These are phyloP conservation scores for Petrocephalus schoutedeni DNA, from an alignment of 2,797 vertebrate genomes.

Conservation along the genomic window DNA sequence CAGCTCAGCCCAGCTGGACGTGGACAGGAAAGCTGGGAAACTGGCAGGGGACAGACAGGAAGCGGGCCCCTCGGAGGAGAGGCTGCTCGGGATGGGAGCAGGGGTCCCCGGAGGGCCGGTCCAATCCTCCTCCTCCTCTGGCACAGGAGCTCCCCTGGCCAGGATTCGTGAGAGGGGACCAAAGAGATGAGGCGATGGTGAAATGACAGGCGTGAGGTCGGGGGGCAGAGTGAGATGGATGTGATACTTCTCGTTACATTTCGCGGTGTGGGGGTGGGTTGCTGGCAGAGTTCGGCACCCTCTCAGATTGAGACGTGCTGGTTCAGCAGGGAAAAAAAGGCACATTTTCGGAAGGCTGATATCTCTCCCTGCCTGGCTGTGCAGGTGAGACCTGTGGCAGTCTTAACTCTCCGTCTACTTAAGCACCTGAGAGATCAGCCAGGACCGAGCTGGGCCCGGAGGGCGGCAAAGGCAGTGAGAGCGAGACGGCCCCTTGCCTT, in stretches of 20 bases:
- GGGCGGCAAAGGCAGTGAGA: slow-evolving; percentile 11
- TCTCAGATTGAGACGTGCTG: not conserved
- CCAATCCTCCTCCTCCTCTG: slow-evolving; percentile 76
- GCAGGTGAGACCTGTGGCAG: not conserved
- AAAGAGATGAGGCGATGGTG: slow-evolving; percentile 73
- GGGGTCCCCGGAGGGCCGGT: slow-evolving; percentile 46
- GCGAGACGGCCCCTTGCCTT: not conserved
- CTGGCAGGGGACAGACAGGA: not conserved
- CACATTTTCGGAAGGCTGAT: not conserved
- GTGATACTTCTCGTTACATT: not conserved
- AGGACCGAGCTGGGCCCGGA: not conserved
- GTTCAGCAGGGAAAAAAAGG: not conserved
- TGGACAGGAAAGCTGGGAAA: not conserved
- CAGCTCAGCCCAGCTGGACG: not conserved
- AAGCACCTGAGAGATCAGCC: slow-evolving; percentile 16
- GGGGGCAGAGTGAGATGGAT: slow-evolving; percentile 35
- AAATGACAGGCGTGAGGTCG: slow-evolving; percentile 61
- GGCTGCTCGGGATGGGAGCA: not conserved
- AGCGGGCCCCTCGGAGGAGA: not conserved
- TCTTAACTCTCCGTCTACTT: not conserved
- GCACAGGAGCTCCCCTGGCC: slow-evolving; percentile 66
- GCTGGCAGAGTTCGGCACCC: not conserved
- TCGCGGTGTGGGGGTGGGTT: not conserved
- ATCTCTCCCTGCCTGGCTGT: not conserved
- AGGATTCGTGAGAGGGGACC: slow-evolving; percentile 68